Evolutionary conservation across 2,113 vertebrate species (phyloP).

Genomic region (Myotis lucifugus): DNA sequence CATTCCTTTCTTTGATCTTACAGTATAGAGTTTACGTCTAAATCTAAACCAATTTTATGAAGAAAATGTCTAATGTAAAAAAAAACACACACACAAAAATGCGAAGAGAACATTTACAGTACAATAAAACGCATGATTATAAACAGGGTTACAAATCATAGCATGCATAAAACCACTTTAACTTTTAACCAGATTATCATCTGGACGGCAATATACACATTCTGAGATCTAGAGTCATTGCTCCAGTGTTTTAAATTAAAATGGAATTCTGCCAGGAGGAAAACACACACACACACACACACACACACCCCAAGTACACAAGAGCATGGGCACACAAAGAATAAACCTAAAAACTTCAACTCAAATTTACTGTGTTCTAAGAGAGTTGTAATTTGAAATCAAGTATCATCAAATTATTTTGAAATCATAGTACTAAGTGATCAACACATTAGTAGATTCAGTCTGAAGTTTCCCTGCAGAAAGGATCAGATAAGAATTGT

Average conservation of each 20-base stretch:
- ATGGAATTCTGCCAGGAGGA: constrained; percentile 1
- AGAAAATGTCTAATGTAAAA: constrained; percentile 58
- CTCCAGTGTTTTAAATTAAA: constrained; percentile 48
- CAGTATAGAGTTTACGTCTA: constrained; percentile 58
- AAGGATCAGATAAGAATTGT: constrained; percentile 27
- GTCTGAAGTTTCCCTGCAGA: background rate
- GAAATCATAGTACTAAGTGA: constrained; percentile 6
- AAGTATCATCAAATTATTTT: background rate
- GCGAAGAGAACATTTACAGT: constrained; percentile 61
- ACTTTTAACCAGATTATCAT: constrained; percentile 62
- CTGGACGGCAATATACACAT: constrained; percentile 12
- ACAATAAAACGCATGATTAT: constrained; percentile 69
- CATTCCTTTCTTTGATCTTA: constrained; percentile 66
- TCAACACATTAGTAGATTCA: background rate
- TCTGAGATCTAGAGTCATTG: background rate
- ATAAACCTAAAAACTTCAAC: background rate
- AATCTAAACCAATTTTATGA: constrained; percentile 63
- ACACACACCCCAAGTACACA: background rate
- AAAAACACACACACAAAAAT: background rate
- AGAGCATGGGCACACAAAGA: background rate
- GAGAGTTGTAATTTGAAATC: constrained; percentile 36
- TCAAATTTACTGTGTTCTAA: background rate
- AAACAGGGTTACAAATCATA: constrained; percentile 55
- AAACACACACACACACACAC: background rate
- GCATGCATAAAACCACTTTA: constrained; percentile 48